Conservation (phyloP, 2,113 vertebrate species). For the Martes martes region DNA sequence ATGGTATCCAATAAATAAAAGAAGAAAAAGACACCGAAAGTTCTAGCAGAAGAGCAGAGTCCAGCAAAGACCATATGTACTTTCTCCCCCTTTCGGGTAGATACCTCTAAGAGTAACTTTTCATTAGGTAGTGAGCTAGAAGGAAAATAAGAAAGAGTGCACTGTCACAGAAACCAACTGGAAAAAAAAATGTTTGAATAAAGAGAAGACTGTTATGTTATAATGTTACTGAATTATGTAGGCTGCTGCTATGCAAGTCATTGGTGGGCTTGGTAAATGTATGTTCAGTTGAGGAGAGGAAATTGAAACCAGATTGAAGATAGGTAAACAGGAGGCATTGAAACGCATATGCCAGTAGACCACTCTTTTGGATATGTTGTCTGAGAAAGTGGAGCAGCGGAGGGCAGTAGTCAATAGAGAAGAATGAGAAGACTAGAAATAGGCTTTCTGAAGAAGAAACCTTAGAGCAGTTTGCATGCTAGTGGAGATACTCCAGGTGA, state of each 20-base stretch:
- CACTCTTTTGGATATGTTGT: neutral
- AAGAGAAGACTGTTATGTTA: neutral
- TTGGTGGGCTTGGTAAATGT: neutral
- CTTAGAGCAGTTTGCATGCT: neutral
- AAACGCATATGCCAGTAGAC: neutral
- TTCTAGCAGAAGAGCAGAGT: neutral
- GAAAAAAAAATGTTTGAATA: neutral
- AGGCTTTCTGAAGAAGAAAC: neutral
- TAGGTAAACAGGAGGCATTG: neutral
- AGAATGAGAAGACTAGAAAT: neutral
- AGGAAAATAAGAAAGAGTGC: neutral
- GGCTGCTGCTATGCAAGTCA: neutral
- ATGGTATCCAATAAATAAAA: neutral
- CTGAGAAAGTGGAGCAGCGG: neutral
- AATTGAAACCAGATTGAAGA: neutral
- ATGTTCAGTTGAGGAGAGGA: neutral
- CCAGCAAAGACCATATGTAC: neutral
- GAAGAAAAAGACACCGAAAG: neutral
- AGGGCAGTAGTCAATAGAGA: neutral
- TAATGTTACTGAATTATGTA: neutral
- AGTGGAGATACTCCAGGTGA: neutral
- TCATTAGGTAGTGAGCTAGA: neutral
- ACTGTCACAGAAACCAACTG: neutral
- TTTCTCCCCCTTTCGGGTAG: neutral
- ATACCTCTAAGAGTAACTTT: neutral